These are phyloP conservation scores for Centropus bengalensis DNA, from an alignment of 2,113 vertebrate genomes.

Conservation along the genomic window DNA sequence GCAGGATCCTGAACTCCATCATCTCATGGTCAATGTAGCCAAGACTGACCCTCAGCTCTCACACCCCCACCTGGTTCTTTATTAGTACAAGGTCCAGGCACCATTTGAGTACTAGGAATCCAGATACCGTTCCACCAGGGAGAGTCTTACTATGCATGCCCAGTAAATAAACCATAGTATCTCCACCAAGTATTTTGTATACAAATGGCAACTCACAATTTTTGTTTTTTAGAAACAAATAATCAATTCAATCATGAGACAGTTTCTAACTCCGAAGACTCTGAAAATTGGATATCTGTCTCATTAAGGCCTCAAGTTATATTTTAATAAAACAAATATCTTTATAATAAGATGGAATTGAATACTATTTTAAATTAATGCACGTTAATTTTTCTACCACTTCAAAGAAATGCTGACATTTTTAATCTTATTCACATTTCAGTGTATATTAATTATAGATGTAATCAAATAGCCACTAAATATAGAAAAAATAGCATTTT, in stretches of 20 bases:
- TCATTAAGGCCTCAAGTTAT: not conserved
- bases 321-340: not conserved
- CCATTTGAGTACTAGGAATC: not conserved
- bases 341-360: not conserved
- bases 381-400: not conserved
- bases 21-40: too few species aligned
- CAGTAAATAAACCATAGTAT: not conserved
- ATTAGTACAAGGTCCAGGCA: too few species aligned
- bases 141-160: not conserved
- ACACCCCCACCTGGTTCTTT: too few species aligned
- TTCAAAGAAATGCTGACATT: constrained; percentile 18
- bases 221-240: not conserved
- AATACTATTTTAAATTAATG: constrained; percentile 7
- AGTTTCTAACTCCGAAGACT: not conserved
- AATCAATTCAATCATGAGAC: not conserved
- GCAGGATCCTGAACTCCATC: too few species aligned
- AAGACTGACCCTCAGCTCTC: too few species aligned
- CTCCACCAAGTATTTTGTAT: not conserved
- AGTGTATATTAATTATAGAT: not conserved
- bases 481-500: not conserved
- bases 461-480: not conserved
- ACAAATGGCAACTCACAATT: not conserved
- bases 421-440: constrained; percentile 1
- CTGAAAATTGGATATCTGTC: not conserved
- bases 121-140: not conserved